Evolutionary conservation across 2,797 vertebrate genomes (phyloP).

Genomic region (Coregonus suidteri): DNA sequence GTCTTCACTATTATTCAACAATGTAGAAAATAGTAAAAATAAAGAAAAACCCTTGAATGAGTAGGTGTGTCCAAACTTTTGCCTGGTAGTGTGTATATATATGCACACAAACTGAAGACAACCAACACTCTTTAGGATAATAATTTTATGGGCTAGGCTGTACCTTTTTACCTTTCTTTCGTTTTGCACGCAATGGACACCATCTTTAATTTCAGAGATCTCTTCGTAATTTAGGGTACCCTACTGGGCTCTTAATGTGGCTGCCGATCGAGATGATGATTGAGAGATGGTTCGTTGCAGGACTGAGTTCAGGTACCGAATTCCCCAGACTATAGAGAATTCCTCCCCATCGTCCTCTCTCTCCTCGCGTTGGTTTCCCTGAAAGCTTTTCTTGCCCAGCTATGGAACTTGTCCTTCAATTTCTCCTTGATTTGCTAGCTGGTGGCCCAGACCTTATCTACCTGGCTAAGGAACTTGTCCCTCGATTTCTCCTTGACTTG

Average conservation of each 20-base stretch:
- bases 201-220: background rate
- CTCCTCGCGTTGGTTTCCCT: constrained; percentile 23
- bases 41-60: too few relatives aligned
- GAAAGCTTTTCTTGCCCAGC: constrained; percentile 25
- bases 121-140: too few relatives aligned
- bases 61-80: too few relatives aligned
- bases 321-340: constrained; percentile 11
- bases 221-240: constrained; percentile 54
- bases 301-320: constrained; percentile 47
- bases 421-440: constrained; percentile 28
- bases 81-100: too few relatives aligned
- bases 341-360: constrained; percentile 7
- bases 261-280: constrained; percentile 52
- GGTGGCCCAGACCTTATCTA: background rate
- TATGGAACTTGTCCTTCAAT: constrained; percentile 20
- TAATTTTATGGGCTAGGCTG: background rate
- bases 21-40: too few relatives aligned
- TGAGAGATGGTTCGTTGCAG: constrained; percentile 47
- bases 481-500: too few relatives aligned
- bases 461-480: too few relatives aligned
- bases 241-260: constrained; percentile 57
- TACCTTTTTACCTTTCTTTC: background rate
- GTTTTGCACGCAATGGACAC: background rate
- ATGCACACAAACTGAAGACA: too few relatives aligned
- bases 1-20: too few relatives aligned